Evolutionary conservation across 2,888 invertebrate species (phyloP).

Genomic region (Pollenia angustigena): DNA sequence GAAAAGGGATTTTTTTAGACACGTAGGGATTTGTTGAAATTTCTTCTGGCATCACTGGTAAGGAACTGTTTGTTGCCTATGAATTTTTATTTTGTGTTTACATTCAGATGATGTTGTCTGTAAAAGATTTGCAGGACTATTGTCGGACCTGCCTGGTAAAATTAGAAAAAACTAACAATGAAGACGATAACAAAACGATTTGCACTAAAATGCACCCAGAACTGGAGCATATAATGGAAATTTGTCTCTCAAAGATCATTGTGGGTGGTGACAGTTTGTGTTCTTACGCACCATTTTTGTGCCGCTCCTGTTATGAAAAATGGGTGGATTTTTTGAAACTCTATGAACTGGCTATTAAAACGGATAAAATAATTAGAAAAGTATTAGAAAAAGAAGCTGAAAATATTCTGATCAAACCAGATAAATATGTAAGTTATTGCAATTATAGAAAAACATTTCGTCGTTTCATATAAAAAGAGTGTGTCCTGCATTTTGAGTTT

Average conservation of each 20-base stretch:
- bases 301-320: conserved; percentile 59
- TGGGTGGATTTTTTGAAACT: conserved; percentile 56
- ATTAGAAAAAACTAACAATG: conserved; percentile 15
- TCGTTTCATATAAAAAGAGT: background rate
- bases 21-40: too few relatives aligned
- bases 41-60: too few relatives aligned
- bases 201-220: conserved; percentile 44
- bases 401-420: background rate
- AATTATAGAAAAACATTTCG: background rate
- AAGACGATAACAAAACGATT: conserved; percentile 16
- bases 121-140: conserved; percentile 41
- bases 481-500: background rate
- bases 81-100: conserved; percentile 3
- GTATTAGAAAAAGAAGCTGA: conserved; percentile 6
- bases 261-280: conserved; percentile 25
- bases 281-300: conserved; percentile 55
- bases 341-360: conserved; percentile 44
- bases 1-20: too few relatives aligned
- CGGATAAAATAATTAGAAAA: conserved; percentile 44
- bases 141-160: conserved; percentile 63
- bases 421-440: conserved; percentile 49
- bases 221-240: conserved; percentile 36
- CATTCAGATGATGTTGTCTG: conserved; percentile 46
- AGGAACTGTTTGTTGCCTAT: background rate
- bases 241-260: conserved; percentile 26